A percentile compares a stretch with the other conserved stretches of the same genome.
Evolutionary conservation across 1,140 invertebrate genomes (phyloP).

Genomic region (Triops longicaudatus): DNA sequence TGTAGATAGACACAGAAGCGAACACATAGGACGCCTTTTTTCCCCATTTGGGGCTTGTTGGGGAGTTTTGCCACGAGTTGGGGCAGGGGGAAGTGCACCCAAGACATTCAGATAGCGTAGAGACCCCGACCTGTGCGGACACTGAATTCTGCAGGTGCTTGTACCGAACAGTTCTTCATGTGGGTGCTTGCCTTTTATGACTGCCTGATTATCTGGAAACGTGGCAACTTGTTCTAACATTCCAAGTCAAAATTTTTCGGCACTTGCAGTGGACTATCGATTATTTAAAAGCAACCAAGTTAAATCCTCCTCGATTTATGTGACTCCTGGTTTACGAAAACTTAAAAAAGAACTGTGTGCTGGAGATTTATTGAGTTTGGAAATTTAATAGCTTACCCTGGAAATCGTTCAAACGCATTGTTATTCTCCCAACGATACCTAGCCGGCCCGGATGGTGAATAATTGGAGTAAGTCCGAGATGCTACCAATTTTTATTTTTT

Average conservation of each 20-base stretch:
- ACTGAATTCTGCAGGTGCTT: neutral
- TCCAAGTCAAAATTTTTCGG: neutral
- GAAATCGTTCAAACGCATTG: too few species aligned
- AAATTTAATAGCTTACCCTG: too few species aligned
- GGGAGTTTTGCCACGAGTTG: neutral
- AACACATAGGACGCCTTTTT: neutral
- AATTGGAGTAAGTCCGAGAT: neutral
- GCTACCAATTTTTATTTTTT: neutral
- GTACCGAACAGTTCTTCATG: neutral
- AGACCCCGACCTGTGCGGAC: slow-evolving; percentile 9
- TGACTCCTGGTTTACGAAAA: too few species aligned
- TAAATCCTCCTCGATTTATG: too few species aligned
- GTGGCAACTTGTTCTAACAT: neutral
- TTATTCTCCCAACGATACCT: too few species aligned
- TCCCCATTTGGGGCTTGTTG: neutral
- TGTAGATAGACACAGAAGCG: neutral
- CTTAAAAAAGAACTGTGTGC: too few species aligned
- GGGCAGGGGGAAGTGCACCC: neutral
- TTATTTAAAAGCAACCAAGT: too few species aligned
- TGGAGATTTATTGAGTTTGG: too few species aligned
- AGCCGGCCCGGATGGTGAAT: neutral
- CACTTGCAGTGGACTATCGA: too few species aligned
- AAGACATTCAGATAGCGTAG: neutral
- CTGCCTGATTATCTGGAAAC: neutral
- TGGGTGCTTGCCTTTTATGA: neutral